Evolutionary conservation across 2,113 vertebrate genomes (phyloP).

Genomic region (Anarhynchus alexandrinus): DNA sequence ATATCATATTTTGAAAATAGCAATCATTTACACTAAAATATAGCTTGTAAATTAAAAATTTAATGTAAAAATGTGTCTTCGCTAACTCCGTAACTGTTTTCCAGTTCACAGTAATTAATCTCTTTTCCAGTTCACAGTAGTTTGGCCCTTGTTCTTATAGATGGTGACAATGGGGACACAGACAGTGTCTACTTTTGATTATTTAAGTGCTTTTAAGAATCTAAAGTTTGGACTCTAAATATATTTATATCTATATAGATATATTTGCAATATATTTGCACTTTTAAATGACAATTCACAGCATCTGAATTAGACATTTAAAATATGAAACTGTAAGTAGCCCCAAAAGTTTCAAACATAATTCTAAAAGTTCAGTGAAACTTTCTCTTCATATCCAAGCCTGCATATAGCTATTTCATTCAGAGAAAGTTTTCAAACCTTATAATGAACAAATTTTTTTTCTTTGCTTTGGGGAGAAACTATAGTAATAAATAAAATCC

Average conservation of each 20-base stretch:
- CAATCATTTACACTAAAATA: not conserved
- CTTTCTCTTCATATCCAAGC: not conserved
- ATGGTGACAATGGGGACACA: not conserved
- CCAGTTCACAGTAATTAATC: not conserved
- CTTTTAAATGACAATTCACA: not conserved
- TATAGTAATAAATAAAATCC: not conserved
- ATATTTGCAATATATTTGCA: not conserved
- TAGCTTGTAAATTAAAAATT: not conserved
- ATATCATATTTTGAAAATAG: not conserved
- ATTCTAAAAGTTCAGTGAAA: not conserved
- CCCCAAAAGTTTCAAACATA: not conserved
- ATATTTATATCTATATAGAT: no score
- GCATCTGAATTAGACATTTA: not conserved
- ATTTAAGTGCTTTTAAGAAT: not conserved
- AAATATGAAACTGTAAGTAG: not conserved
- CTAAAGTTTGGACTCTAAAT: not conserved
- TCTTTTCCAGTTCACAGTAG: not conserved
- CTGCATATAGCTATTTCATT: not conserved
- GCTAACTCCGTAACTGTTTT: not conserved
- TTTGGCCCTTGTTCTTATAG: not conserved
- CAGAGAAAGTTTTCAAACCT: not conserved
- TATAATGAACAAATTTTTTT: not conserved
- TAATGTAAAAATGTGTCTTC: not conserved
- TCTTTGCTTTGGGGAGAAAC: not conserved
- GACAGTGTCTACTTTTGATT: not conserved